These are phyloP conservation scores for Saguinus midas DNA, from an alignment of 2,113 vertebrate genomes.

Conservation along the genomic window DNA sequence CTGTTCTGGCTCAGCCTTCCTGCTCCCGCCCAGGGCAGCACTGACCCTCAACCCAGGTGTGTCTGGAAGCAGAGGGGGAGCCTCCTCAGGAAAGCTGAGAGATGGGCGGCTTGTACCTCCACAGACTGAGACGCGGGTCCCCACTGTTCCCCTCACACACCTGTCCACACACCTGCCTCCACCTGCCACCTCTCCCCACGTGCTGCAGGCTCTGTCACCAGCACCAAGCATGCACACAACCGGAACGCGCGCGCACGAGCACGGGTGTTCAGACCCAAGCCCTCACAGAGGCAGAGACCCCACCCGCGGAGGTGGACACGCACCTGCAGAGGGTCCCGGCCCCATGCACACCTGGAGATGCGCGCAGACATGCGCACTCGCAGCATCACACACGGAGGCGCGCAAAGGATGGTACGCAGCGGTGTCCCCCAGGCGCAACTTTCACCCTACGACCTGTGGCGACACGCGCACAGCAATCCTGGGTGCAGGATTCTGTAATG, in stretches of 20 bases:
- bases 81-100: background rate
- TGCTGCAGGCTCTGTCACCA: background rate
- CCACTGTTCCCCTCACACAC: background rate
- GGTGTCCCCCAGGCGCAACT: background rate
- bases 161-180: background rate
- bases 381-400: too few relatives aligned
- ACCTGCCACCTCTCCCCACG: background rate
- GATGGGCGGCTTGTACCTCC: rapidly evolving
- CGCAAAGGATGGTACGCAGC: rapidly evolving
- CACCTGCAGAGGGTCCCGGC: background rate
- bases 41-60: background rate
- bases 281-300: background rate
- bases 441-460: rapidly evolving
- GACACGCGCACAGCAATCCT: rapidly evolving
- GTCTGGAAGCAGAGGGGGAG: background rate
- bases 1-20: background rate
- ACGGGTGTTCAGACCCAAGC: rapidly evolving
- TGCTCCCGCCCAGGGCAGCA: background rate
- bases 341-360: too few relatives aligned
- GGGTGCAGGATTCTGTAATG: too few relatives aligned
- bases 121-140: background rate
- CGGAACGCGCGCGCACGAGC: rapidly evolving
- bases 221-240: background rate
- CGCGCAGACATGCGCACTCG: background rate
- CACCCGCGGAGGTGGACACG: background rate